These are phyloP conservation scores for Exocentrus adspersus DNA, from an alignment of 2,888 invertebrate species.

Conservation along the genomic window DNA sequence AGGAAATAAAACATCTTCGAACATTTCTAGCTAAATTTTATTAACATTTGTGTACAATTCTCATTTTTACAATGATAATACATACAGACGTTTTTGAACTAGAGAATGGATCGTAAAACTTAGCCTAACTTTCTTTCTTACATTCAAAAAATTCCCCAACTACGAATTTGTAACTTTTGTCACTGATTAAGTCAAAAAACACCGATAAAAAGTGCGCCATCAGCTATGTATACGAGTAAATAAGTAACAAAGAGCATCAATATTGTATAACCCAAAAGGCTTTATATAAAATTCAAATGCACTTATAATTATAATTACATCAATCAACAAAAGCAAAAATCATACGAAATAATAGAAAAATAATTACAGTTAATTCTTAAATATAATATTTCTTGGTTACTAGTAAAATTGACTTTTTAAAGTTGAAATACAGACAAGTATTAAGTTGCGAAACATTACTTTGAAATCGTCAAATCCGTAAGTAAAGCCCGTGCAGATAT, in stretches of 20 bases:
- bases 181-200: neutral
- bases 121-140: conserved; percentile 31
- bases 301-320: conserved; percentile 1
- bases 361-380: conserved; percentile 13
- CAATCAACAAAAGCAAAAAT: neutral
- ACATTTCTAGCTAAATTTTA: conserved; percentile 47
- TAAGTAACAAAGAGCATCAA: neutral
- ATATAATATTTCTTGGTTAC: conserved; percentile 1
- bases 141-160: conserved; percentile 31
- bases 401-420: conserved; percentile 22
- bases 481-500: too few species aligned
- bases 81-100: conserved; percentile 48
- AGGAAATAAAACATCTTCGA: conserved; percentile 10
- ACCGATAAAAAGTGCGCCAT: neutral
- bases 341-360: conserved; percentile 1
- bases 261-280: too few species aligned
- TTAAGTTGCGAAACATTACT: too few species aligned
- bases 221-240: neutral
- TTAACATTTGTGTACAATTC: conserved; percentile 53
- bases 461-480: too few species aligned
- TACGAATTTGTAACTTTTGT: conserved; percentile 16
- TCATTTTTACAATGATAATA: conserved; percentile 51
- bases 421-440: conserved; percentile 12
- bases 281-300: neutral
- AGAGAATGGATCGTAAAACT: conserved; percentile 39